Percentiles rank a stretch among this genome's conserved stretches.
Conservation (phyloP, 1,140 invertebrate genomes). For the Babylonia areolata region DNA sequence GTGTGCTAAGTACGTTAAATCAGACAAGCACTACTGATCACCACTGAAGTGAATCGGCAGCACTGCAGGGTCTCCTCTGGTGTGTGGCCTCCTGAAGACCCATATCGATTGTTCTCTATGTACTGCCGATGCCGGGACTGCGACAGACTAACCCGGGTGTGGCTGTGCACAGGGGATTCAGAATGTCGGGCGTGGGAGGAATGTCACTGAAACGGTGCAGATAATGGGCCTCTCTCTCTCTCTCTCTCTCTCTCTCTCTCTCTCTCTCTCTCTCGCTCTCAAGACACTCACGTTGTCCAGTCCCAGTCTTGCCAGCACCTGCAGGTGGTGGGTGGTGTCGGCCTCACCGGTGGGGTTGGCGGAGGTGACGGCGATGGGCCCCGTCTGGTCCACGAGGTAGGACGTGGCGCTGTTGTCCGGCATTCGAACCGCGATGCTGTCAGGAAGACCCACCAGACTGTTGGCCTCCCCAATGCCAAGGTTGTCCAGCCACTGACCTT, state of each 20-base stretch:
- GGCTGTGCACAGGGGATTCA: too few relatives aligned
- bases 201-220: too few relatives aligned
- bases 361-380: slow-evolving; percentile 61
- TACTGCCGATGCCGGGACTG: too few relatives aligned
- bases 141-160: too few relatives aligned
- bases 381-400: slow-evolving; percentile 62
- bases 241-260: neutral
- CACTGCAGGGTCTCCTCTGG: too few relatives aligned
- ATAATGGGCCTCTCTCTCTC: neutral
- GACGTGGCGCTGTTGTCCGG: slow-evolving; percentile 62
- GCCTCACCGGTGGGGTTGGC: slow-evolving; percentile 68
- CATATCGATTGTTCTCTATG: too few relatives aligned
- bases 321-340: slow-evolving; percentile 65
- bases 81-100: too few relatives aligned
- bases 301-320: slow-evolving; percentile 66
- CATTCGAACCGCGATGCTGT: slow-evolving; percentile 66
- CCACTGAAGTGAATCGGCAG: too few relatives aligned
- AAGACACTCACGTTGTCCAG: slow-evolving; percentile 59
- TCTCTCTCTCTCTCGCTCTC: too few relatives aligned
- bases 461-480: slow-evolving; percentile 57
- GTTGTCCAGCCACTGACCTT: slow-evolving; percentile 61
- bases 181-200: too few relatives aligned
- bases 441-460: slow-evolving; percentile 60
- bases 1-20: too few relatives aligned
- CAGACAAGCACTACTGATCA: too few relatives aligned